Percentiles rank a stretch among this genome's conserved stretches.
Conservation (phyloP, 2,113 vertebrate species). For the Eleginops maclovinus region DNA sequence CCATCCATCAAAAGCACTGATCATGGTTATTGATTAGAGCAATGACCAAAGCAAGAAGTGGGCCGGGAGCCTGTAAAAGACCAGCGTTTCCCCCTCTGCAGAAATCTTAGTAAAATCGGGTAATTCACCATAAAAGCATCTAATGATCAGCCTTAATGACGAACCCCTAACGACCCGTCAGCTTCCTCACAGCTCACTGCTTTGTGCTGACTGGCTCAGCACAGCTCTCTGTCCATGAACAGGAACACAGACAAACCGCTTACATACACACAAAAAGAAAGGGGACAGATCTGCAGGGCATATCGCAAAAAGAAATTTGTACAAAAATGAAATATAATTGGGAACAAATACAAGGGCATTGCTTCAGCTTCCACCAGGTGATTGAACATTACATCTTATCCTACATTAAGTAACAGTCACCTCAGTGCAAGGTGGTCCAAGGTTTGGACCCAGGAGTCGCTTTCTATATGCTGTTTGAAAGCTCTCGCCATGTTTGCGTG, state of each 20-base stretch:
- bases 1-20: conserved; percentile 86
- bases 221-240: conserved; percentile 64
- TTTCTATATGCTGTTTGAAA: conserved; percentile 69
- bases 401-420: conserved; percentile 52
- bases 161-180: conserved; percentile 73
- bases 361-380: not conserved
- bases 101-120: conserved; percentile 59
- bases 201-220: conserved; percentile 72
- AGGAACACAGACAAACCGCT: conserved; percentile 71
- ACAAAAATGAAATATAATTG: conserved; percentile 29
- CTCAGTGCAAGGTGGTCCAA: conserved; percentile 67
- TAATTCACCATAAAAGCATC: conserved; percentile 77
- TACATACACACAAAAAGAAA: conserved; percentile 63
- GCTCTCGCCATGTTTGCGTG: conserved; percentile 75
- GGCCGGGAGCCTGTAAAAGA: conserved; percentile 21
- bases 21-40: conserved; percentile 77
- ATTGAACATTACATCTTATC: conserved; percentile 4
- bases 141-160: conserved; percentile 82
- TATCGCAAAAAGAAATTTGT: conserved; percentile 20
- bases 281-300: conserved; percentile 42
- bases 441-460: conserved; percentile 63
- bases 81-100: conserved; percentile 30
- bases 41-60: conserved; percentile 52
- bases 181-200: conserved; percentile 69
- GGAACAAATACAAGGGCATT: not conserved